A percentile compares a stretch with the other conserved stretches of the same genome.
phyloP scores from a whole-genome alignment of 2,113 vertebrate genomes.

The Daubentonia madagascariensis region DNA sequence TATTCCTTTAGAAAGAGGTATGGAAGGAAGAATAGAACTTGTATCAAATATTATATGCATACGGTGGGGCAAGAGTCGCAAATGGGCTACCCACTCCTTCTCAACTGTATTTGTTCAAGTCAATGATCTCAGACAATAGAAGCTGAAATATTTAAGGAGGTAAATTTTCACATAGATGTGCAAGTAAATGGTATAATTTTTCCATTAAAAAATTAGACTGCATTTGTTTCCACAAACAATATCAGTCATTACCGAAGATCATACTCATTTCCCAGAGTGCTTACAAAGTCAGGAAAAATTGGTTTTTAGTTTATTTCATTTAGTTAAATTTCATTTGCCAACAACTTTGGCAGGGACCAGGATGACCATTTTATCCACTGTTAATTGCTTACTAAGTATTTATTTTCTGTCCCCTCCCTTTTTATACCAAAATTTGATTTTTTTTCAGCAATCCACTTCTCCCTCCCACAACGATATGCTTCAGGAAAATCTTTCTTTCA shows the following conservation, averaged over 20 bases:
- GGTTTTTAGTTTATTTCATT: background rate
- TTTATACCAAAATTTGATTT: background rate
- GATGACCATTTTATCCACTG: no score
- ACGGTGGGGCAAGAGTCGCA: background rate
- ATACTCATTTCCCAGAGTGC: background rate
- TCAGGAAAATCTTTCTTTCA: background rate
- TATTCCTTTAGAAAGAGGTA: background rate
- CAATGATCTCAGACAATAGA: background rate
- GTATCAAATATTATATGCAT: background rate
- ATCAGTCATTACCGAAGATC: background rate
- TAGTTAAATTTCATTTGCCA: background rate
- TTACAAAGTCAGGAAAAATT: background rate
- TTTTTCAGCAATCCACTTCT: background rate
- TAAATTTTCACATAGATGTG: background rate
- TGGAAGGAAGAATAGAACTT: background rate
- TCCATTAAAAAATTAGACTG: background rate
- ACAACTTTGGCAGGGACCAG: background rate
- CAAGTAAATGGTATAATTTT: background rate
- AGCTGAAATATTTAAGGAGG: background rate
- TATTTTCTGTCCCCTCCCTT: background rate
- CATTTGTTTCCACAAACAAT: background rate
- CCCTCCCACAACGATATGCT: fast-evolving
- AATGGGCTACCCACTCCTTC: background rate
- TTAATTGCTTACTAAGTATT: background rate
- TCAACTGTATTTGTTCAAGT: background rate